Evolutionary conservation across 2,888 invertebrate species (phyloP).

Genomic region (Cephalotes varians): DNA sequence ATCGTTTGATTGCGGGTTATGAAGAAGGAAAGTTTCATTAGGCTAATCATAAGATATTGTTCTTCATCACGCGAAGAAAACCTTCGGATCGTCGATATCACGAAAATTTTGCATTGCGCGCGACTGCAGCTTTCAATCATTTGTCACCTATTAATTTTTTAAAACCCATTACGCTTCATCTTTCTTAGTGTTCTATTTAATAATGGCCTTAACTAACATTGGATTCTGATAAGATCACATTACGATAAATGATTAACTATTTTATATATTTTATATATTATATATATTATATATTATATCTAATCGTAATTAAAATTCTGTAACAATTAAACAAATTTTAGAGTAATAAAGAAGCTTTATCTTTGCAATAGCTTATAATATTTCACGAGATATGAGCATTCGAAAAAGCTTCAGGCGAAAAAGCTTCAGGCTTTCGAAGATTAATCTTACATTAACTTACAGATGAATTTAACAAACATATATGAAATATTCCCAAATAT

Average conservation of each 20-base stretch:
- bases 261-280: too few relatives aligned
- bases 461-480: not conserved
- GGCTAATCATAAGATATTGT: conserved; percentile 1
- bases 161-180: not conserved
- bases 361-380: not conserved
- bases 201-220: conserved; percentile 7
- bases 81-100: not conserved
- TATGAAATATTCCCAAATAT: not conserved
- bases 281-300: too few relatives aligned
- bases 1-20: not conserved
- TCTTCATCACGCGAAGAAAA: conserved; percentile 26
- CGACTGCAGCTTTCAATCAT: not conserved
- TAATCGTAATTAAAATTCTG: conserved; percentile 4
- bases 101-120: not conserved
- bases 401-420: not conserved
- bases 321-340: not conserved
- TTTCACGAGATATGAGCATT: not conserved
- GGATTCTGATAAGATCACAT: conserved; percentile 3
- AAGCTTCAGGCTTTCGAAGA: not conserved
- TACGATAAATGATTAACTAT: conserved; percentile 9
- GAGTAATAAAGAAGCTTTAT: not conserved
- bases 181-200: not conserved
- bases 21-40: conserved; percentile 17
- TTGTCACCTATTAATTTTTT: conserved; percentile 36
- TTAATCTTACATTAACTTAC: not conserved